These are phyloP conservation scores for Corynorhinus townsendii DNA, from an alignment of 2,113 vertebrate genomes.

Conservation along the genomic window DNA sequence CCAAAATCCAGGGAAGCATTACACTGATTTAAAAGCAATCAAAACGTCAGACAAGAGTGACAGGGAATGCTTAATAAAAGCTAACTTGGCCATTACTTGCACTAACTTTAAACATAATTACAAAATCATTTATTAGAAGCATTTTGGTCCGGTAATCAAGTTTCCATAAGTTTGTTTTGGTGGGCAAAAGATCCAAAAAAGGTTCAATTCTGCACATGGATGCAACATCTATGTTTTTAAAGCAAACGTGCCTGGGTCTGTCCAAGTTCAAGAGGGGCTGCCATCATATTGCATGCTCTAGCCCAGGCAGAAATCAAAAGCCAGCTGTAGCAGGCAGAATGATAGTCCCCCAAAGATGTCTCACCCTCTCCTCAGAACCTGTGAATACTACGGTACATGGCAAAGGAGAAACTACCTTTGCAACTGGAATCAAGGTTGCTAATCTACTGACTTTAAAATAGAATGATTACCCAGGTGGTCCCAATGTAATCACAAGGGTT, in stretches of 20 bases:
- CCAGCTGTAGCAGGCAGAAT: background rate
- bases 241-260: background rate
- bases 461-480: background rate
- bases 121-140: constrained; percentile 2
- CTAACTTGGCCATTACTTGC: background rate
- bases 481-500: background rate
- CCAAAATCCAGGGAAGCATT: background rate
- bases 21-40: background rate
- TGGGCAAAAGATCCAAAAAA: background rate
- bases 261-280: background rate
- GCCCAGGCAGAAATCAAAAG: background rate
- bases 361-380: background rate
- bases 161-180: background rate
- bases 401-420: background rate
- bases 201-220: background rate
- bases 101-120: background rate
- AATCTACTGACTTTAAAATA: background rate
- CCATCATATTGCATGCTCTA: too few species aligned
- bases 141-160: background rate
- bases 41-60: background rate
- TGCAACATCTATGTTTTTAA: background rate
- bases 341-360: background rate
- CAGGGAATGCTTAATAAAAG: background rate
- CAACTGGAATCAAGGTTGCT: background rate
- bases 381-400: background rate